phyloP scores from a whole-genome alignment of 2,888 invertebrate genomes.

The Itoplectis maculator region DNA sequence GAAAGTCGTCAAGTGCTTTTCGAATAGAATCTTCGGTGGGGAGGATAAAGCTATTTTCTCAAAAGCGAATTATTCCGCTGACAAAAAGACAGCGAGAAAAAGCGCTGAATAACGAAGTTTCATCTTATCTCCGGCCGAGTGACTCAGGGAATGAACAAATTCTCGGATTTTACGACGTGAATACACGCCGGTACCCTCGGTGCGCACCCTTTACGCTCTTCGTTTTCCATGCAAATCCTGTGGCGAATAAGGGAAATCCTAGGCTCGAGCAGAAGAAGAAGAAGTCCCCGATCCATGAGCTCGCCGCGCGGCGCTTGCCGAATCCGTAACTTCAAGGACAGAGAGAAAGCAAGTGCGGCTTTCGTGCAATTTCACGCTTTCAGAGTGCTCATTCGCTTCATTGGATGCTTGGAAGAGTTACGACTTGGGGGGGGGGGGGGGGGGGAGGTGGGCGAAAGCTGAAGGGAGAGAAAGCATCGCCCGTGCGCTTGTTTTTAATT shows the following conservation, averaged over 20 bases:
- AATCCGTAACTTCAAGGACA: constrained; percentile 69
- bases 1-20: constrained; percentile 17
- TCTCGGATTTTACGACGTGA: constrained; percentile 67
- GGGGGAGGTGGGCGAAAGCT: constrained; percentile 24
- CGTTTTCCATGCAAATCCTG: constrained; percentile 72
- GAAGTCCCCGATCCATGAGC: constrained; percentile 38
- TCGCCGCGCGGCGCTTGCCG: constrained; percentile 30
- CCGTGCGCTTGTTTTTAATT: constrained; percentile 68
- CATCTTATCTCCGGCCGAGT: constrained; percentile 60
- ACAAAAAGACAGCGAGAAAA: constrained; percentile 49
- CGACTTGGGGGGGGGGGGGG: constrained; percentile 52
- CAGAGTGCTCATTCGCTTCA: constrained; percentile 69
- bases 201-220: constrained; percentile 42
- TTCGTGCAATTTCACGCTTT: constrained; percentile 71
- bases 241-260: constrained; percentile 67
- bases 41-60: constrained; percentile 21
- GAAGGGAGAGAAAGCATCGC: constrained; percentile 30
- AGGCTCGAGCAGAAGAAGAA: constrained; percentile 38
- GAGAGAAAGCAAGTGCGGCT: constrained; percentile 42
- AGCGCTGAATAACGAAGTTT: constrained; percentile 65
- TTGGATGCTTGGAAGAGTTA: constrained; percentile 68
- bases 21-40: background rate
- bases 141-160: constrained; percentile 75
- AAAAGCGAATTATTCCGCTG: constrained; percentile 75
- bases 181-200: constrained; percentile 53